A percentile compares a stretch with the other conserved stretches of the same genome.
phyloP scores from a whole-genome alignment of 2,888 invertebrate genomes.

The Melieria picta region DNA sequence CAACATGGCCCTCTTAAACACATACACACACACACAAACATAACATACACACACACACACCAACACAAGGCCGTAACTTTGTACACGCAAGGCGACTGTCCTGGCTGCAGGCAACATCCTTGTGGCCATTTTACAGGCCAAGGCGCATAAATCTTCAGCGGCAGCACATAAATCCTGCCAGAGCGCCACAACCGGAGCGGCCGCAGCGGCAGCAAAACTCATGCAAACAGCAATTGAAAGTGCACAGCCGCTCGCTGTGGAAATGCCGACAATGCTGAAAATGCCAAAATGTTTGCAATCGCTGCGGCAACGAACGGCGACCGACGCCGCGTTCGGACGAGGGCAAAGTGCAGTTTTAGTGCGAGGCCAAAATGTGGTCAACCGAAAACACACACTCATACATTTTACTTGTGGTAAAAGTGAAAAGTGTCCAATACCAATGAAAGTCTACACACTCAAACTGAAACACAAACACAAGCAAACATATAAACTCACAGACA shows the following conservation, averaged over 20 bases:
- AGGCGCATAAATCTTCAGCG: constrained; percentile 45
- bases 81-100: too few relatives aligned
- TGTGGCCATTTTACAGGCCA: constrained; percentile 18
- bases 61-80: background rate
- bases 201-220: constrained; percentile 34
- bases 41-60: background rate
- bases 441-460: background rate
- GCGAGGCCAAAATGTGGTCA: constrained; percentile 30
- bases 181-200: too few relatives aligned
- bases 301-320: too few relatives aligned
- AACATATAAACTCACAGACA: too few relatives aligned
- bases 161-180: constrained; percentile 45
- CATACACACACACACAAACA: background rate
- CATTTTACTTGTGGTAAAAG: constrained; percentile 34
- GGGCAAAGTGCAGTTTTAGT: constrained; percentile 20
- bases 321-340: too few relatives aligned
- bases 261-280: background rate
- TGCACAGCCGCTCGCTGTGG: background rate
- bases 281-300: too few relatives aligned
- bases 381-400: constrained; percentile 20
- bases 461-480: background rate
- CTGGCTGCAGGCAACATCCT: constrained; percentile 2
- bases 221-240: background rate
- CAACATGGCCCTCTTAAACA: background rate
- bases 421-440: constrained; percentile 32